Evolutionary conservation across 2,888 invertebrate species (phyloP).

Genomic region (Euzophera pinguis): DNA sequence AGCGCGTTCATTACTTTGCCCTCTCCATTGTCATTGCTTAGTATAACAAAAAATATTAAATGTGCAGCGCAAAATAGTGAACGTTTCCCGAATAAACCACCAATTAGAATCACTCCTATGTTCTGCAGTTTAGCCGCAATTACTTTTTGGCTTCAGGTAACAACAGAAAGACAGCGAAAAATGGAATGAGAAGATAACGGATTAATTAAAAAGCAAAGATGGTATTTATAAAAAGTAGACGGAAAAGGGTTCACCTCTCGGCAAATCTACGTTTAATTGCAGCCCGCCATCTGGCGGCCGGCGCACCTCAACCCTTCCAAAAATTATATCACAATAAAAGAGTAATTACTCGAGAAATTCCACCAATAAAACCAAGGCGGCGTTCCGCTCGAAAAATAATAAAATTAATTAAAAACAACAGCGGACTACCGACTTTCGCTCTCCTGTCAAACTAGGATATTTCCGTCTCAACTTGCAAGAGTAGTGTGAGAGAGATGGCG

Average conservation of each 20-base stretch:
- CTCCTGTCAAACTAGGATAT: constrained; percentile 13
- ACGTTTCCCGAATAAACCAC: no score
- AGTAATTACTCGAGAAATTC: constrained; percentile 76
- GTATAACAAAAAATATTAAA: no score
- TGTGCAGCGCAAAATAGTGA: no score
- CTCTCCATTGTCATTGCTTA: no score
- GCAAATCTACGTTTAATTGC: constrained; percentile 47
- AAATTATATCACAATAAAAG: constrained; percentile 80
- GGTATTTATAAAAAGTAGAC: constrained; percentile 8
- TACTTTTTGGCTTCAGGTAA: not conserved
- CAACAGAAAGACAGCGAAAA: not conserved
- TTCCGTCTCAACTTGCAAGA: constrained; percentile 15
- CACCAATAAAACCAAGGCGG: constrained; percentile 75
- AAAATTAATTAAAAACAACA: constrained; percentile 78
- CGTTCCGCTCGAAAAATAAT: constrained; percentile 62
- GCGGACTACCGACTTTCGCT: constrained; percentile 25
- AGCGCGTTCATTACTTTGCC: no score
- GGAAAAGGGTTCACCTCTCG: constrained; percentile 27
- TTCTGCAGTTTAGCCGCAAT: no score
- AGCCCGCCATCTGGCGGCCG: constrained; percentile 40
- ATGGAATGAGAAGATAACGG: constrained; percentile 2
- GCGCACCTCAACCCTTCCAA: constrained; percentile 70
- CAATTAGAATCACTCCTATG: no score
- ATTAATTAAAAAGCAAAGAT: constrained; percentile 9
- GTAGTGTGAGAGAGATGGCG: not conserved